These are phyloP conservation scores for Rhogogaster chlorosoma DNA, from an alignment of 2,888 invertebrate species.

Conservation along the genomic window DNA sequence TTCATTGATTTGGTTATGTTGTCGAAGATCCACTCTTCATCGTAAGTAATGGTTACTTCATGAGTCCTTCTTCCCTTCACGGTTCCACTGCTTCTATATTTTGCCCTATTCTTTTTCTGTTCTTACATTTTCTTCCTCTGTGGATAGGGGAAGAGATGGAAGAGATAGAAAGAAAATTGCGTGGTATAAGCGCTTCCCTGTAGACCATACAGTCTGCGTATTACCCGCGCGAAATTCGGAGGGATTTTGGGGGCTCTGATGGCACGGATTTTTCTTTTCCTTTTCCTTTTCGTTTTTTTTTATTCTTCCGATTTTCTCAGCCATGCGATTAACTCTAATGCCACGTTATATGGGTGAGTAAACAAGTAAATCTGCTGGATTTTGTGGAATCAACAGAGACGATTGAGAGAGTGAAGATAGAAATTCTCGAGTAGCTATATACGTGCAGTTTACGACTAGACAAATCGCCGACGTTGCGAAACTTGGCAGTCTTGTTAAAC, in stretches of 20 bases:
- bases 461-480: constrained; percentile 8
- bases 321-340: constrained; percentile 14
- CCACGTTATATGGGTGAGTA: constrained; percentile 14
- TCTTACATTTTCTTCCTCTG: not conserved
- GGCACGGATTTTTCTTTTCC: not conserved
- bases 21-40: not conserved
- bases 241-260: not conserved
- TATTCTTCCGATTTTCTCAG: not conserved
- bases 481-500: constrained; percentile 28
- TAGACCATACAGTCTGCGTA: not conserved
- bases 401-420: constrained; percentile 2
- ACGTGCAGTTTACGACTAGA: constrained; percentile 7
- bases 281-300: not conserved
- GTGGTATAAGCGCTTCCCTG: not conserved
- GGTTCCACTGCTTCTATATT: not conserved
- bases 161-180: not conserved
- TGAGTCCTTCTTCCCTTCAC: not conserved
- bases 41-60: not conserved
- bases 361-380: constrained; percentile 25
- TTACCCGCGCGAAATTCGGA: not conserved
- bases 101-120: not conserved
- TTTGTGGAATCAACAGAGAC: constrained; percentile 10
- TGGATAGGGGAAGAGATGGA: not conserved
- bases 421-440: not conserved
- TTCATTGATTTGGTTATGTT: not conserved